phyloP scores from a whole-genome alignment of 2,113 vertebrate genomes.

The Oncorhynchus masou region DNA sequence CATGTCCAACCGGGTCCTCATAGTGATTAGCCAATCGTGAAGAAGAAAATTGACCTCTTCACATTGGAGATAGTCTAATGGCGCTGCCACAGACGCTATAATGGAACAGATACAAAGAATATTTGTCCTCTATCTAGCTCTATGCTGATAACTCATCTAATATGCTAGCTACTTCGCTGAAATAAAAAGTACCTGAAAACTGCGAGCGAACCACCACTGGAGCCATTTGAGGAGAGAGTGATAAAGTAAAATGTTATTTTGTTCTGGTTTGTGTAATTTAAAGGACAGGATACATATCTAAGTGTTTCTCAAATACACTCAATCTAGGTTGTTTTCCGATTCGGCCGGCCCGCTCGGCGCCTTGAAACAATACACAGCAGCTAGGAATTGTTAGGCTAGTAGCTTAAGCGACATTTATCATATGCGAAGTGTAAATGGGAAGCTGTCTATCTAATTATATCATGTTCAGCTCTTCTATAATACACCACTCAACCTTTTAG shows the following conservation, averaged over 20 bases:
- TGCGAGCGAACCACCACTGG: slow-evolving; percentile 77
- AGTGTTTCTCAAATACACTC: slow-evolving; percentile 17
- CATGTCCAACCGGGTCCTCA: too few relatives aligned
- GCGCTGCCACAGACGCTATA: too few relatives aligned
- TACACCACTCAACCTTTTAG: slow-evolving; percentile 3
- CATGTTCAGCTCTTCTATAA: background rate
- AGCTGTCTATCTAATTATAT: slow-evolving; percentile 15
- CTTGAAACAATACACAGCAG: slow-evolving; percentile 79
- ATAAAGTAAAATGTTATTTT: slow-evolving; percentile 71
- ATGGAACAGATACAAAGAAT: too few relatives aligned
- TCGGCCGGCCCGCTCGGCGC: slow-evolving; percentile 76
- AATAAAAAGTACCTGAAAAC: slow-evolving; percentile 82
- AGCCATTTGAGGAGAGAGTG: slow-evolving; percentile 79
- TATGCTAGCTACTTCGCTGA: slow-evolving; percentile 86
- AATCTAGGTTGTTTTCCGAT: slow-evolving; percentile 26
- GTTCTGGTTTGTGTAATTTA: slow-evolving; percentile 48
- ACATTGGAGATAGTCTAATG: too few relatives aligned
- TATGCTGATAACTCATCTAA: slow-evolving; percentile 82
- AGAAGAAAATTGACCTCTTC: too few relatives aligned
- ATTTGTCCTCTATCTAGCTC: too few relatives aligned
- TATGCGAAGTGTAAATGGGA: slow-evolving; percentile 27
- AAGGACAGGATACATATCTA: slow-evolving; percentile 46
- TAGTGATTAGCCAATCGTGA: too few relatives aligned
- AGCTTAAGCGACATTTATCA: slow-evolving; percentile 48
- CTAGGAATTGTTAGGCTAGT: slow-evolving; percentile 59